Base-by-base conservation (phyloP, 2,797 vertebrate genomes). In the Trachurus trachurus region DNA sequence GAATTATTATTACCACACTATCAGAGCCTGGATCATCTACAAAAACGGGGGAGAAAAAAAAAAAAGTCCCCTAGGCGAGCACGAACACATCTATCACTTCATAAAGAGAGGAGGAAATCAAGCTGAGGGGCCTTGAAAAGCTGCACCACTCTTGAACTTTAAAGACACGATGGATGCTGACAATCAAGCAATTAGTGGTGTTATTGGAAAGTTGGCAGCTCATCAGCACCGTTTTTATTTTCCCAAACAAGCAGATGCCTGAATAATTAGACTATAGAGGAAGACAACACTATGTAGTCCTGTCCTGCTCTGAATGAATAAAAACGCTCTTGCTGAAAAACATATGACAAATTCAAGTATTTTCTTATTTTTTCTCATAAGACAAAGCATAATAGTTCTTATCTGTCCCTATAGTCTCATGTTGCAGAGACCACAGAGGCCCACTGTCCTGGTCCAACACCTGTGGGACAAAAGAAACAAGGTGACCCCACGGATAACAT, bases 61-160 rank as follows among this genome's bases (percentile, higher is more conserved):
- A 26, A 26, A 26, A 84, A 74, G 62, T 70, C 40, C 49, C 37
- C 4, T 5, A 64, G 61, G 68, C 65, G 70, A 71, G 67, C 56
- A 50, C 1, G 1, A 81, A 81, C 59, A 84, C 74, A 70, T 60
- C 40, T 49, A 72, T 84, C 62, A 37, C 57, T 44, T 26, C 37
- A 49, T 69, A 22, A 75, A 69, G 73, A 22, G 73, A 69, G 73
- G 78, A 16, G 17, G 22, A 77, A 77, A 79, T 60, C 75, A 59
- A 59, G 57, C 65, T 63, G 67, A 53, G 15, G 45, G 54, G 49
- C 62, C 60, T 56, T 71, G 59, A 26, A 60, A 73, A 75, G 60
- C 64, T 17, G 57, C 75, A 34, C 2, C 0, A 1, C 66, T 71
- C 40, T 77, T 59, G 61, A 77, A 78, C 82, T 83, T 85, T 45